Percentiles rank a stretch among this genome's conserved stretches.
phyloP scores from a whole-genome alignment of 2,888 invertebrate genomes.

The Perizoma flavofasciatum region DNA sequence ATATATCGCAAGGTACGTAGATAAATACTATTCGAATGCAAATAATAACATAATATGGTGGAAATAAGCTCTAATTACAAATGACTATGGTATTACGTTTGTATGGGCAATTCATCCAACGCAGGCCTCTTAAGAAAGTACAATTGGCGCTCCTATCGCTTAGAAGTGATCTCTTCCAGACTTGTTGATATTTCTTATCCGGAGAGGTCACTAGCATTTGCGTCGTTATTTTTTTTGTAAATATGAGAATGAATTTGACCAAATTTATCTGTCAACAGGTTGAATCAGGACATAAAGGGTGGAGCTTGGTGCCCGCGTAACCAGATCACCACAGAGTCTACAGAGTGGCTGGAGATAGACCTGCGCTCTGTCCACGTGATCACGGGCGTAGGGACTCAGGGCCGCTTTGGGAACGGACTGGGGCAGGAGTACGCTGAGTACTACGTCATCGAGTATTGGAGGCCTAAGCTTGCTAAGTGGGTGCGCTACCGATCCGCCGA shows the following conservation, averaged over 20 bases:
- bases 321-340: slow-evolving; percentile 90
- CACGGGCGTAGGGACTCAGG: slow-evolving; percentile 92
- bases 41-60: no score
- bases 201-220: no score
- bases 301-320: slow-evolving; percentile 97
- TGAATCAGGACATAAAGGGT: slow-evolving; percentile 91
- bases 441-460: slow-evolving; percentile 93
- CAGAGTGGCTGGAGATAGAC: slow-evolving; percentile 92
- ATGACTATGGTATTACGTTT: no score
- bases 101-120: no score
- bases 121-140: no score
- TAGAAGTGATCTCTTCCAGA: no score
- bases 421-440: slow-evolving; percentile 94
- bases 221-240: no score
- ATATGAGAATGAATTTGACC: not conserved
- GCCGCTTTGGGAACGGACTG: slow-evolving; percentile 95
- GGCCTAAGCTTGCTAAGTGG: slow-evolving; percentile 92
- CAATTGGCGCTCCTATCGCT: no score
- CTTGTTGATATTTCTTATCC: no score
- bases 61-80: no score
- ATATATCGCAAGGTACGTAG: no score
- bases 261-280: slow-evolving; percentile 79
- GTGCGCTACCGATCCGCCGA: slow-evolving; percentile 89
- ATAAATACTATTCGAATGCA: no score
- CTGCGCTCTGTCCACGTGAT: slow-evolving; percentile 91